Evolutionary conservation across 2,113 vertebrate genomes (phyloP).

Genomic region (Paramormyrops kingsleyae): DNA sequence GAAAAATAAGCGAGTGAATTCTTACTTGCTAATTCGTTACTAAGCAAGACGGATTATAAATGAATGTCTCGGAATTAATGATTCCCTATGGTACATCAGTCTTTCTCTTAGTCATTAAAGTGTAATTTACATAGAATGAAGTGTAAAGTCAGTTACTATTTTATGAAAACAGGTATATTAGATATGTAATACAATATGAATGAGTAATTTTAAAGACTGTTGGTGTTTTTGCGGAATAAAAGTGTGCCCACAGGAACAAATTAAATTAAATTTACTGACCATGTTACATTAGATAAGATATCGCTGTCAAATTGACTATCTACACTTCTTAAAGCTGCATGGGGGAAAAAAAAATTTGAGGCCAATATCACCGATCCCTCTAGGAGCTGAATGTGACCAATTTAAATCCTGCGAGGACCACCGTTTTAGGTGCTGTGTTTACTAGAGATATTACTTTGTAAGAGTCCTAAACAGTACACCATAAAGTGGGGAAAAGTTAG

Average conservation of each 20-base stretch:
- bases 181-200: background rate
- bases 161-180: background rate
- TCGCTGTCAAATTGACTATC: background rate
- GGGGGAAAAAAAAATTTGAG: background rate
- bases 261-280: background rate
- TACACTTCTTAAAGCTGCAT: background rate
- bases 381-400: background rate
- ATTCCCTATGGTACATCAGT: background rate
- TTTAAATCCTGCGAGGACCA: background rate
- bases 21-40: background rate
- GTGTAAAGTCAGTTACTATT: background rate
- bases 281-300: background rate
- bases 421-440: background rate
- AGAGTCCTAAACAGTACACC: background rate
- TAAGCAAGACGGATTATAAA: background rate
- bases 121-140: background rate
- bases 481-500: background rate
- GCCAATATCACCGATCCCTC: background rate
- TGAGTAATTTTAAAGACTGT: background rate
- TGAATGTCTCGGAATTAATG: background rate
- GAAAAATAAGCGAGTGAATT: background rate
- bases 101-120: background rate
- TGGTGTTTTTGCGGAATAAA: background rate
- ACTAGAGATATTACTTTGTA: background rate
- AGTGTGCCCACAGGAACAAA: background rate